phyloP scores from a whole-genome alignment of 2,888 invertebrate genomes.

The Apantesis nais region DNA sequence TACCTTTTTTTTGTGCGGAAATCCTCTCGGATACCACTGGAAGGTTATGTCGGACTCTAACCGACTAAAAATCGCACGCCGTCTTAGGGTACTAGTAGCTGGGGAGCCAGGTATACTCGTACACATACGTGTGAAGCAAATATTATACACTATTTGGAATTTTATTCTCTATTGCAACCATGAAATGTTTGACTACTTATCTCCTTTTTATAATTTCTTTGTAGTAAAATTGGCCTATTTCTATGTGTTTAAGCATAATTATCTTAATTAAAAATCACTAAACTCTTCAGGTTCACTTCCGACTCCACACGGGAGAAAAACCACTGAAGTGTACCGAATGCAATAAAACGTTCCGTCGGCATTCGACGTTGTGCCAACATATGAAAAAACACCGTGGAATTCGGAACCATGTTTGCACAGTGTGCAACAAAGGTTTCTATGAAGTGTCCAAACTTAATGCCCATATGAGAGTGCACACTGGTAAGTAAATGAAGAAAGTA shows the following conservation, averaged over 20 bases:
- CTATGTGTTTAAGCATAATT: background rate
- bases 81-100: no score
- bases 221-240: background rate
- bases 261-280: slow-evolving; percentile 57
- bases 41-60: no score
- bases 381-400: slow-evolving; percentile 84
- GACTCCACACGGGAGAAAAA: slow-evolving; percentile 82
- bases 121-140: no score
- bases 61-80: no score
- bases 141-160: no score
- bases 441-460: slow-evolving; percentile 83
- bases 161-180: no score
- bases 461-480: slow-evolving; percentile 82
- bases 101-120: no score
- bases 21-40: no score
- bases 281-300: slow-evolving; percentile 86
- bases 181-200: no score
- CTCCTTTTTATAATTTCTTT: no score
- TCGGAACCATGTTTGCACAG: slow-evolving; percentile 77
- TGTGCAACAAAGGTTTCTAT: slow-evolving; percentile 80
- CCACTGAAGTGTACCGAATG: slow-evolving; percentile 80
- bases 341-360: slow-evolving; percentile 80
- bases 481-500: slow-evolving; percentile 46
- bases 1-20: no score
- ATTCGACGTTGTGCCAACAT: slow-evolving; percentile 83